Conservation (phyloP, 1,140 invertebrate genomes). For the Bilobella aurantiaca region DNA sequence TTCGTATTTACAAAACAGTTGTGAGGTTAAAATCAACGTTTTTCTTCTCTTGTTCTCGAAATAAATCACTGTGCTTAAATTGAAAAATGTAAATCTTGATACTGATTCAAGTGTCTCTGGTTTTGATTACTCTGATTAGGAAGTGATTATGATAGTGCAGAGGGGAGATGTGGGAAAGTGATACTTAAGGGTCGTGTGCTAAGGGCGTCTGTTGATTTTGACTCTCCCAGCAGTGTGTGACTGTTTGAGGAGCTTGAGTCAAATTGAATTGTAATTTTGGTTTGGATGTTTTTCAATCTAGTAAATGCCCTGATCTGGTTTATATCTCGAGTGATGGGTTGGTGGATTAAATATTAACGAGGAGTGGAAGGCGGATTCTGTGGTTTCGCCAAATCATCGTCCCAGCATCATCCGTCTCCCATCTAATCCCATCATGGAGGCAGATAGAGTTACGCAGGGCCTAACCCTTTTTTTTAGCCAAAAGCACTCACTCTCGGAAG, state of each 20-base stretch:
- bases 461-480: neutral
- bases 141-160: neutral
- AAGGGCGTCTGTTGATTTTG: neutral
- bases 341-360: conserved; percentile 31
- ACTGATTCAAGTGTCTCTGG: neutral
- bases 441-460: neutral
- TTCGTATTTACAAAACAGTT: too few relatives aligned
- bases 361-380: conserved; percentile 5
- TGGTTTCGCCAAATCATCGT: conserved; percentile 25
- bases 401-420: conserved; percentile 4
- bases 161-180: neutral
- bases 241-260: neutral
- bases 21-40: too few relatives aligned
- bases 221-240: neutral
- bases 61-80: neutral
- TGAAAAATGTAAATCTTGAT: neutral
- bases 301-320: conserved; percentile 35
- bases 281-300: conserved; percentile 29
- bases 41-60: too few relatives aligned
- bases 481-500: neutral
- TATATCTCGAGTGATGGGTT: conserved; percentile 32
- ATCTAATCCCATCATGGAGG: neutral
- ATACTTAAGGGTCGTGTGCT: neutral
- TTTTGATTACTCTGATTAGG: neutral
- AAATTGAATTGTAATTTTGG: neutral